Conservation (phyloP, 2,113 vertebrate species). For the Trematocara unimaculatum region DNA sequence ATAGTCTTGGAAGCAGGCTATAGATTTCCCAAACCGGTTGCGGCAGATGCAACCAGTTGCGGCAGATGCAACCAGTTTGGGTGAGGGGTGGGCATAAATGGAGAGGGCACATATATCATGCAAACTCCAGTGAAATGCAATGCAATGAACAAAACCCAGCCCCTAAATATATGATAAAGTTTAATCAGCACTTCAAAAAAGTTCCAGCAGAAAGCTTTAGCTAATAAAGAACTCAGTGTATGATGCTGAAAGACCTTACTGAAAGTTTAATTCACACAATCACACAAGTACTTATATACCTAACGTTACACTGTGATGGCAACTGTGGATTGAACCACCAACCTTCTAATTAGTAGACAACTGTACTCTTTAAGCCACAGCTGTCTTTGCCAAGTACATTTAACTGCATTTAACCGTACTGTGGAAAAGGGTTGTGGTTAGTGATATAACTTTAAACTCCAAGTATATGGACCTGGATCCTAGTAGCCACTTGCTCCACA, state of each 20-base stretch:
- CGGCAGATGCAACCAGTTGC: background rate
- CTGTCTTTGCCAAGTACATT: background rate
- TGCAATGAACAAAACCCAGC: background rate
- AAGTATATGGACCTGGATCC: background rate
- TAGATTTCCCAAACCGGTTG: background rate
- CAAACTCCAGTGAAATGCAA: background rate
- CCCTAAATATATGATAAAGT: background rate
- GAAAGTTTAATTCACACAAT: background rate
- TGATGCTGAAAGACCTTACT: background rate
- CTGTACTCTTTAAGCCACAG: background rate
- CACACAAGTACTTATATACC: background rate
- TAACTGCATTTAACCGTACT: background rate
- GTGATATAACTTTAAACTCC: background rate
- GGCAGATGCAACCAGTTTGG: background rate
- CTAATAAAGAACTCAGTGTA: background rate
- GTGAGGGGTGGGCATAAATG: background rate
- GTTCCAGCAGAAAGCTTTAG: background rate
- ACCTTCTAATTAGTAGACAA: background rate
- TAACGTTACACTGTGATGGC: background rate
- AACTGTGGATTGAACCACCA: background rate
- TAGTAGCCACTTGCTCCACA: background rate
- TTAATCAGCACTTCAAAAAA: background rate
- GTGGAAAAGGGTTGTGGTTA: background rate
- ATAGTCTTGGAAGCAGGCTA: background rate
- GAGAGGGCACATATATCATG: background rate